Conservation (phyloP, 2,888 invertebrate species). For the Smittia aterrima region DNA sequence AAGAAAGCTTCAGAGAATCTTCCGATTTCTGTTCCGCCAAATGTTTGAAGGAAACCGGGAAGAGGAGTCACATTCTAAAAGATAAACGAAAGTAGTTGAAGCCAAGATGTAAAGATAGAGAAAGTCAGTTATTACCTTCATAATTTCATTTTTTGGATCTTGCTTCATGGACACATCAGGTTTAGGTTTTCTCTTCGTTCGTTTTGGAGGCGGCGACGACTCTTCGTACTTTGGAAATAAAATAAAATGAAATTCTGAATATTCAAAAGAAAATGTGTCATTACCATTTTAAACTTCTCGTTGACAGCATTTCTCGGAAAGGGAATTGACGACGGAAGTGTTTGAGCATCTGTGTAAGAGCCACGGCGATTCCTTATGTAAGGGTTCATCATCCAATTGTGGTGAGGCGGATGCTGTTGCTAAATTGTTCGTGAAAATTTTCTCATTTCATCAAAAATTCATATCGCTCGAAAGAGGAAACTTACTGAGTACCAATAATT, state of each 20-base stretch:
- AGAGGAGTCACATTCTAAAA: conserved; percentile 57
- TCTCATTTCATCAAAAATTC: not conserved
- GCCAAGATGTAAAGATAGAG: not conserved
- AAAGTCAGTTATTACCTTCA: conserved; percentile 21
- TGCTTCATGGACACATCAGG: not conserved
- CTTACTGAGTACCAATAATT: conserved; percentile 39
- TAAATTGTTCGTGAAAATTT: not conserved
- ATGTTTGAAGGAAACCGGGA: conserved; percentile 81
- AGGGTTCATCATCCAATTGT: conserved; percentile 37
- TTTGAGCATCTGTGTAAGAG: conserved; percentile 25
- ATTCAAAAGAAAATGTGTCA: not conserved
- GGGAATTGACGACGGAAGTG: conserved; percentile 25
- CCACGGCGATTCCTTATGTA: conserved; percentile 24
- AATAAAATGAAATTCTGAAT: not conserved
- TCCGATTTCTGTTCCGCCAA: conserved; percentile 84
- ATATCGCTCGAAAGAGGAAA: not conserved
- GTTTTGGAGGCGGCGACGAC: conserved; percentile 24
- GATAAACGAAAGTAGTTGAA: not conserved
- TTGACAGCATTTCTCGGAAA: not conserved
- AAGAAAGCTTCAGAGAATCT: conserved; percentile 71
- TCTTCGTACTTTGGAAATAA: conserved; percentile 12
- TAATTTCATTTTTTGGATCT: conserved; percentile 19
- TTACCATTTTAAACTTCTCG: conserved; percentile 29
- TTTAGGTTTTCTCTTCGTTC: conserved; percentile 39
- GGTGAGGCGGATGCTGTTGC: conserved; percentile 27